Evolutionary conservation across 2,113 vertebrate genomes (phyloP).

Genomic region (Poecile atricapillus): DNA sequence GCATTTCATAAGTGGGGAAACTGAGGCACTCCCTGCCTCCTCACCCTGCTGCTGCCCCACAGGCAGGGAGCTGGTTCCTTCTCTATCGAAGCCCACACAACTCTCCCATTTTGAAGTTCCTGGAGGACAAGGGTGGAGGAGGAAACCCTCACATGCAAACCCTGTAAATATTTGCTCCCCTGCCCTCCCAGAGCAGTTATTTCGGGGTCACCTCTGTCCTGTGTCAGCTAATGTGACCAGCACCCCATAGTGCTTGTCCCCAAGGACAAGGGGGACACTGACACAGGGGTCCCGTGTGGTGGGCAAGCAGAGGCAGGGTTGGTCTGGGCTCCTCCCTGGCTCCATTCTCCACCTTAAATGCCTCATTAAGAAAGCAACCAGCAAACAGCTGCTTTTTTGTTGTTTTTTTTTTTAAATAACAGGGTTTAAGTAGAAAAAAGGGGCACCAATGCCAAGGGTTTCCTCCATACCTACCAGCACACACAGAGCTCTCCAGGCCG

Average conservation of each 20-base stretch:
- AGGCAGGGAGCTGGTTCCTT: background rate
- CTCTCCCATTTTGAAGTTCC: background rate
- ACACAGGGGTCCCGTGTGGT: background rate
- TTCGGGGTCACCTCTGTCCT: background rate
- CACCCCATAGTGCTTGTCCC: accelerated
- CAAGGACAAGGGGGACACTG: accelerated
- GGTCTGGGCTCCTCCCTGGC: background rate
- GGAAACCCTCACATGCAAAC: background rate
- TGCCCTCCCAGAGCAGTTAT: background rate
- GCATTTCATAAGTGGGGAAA: background rate
- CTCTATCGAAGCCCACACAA: background rate
- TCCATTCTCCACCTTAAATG: background rate
- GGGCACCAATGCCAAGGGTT: background rate
- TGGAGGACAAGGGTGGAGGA: background rate
- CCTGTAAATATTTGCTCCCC: background rate
- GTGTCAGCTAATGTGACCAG: accelerated
- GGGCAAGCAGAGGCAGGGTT: background rate
- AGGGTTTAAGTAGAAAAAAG: background rate
- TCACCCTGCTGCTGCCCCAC: background rate
- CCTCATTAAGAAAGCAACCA: background rate
- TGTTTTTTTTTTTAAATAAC: background rate
- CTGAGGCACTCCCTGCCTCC: background rate
- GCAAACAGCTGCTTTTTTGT: background rate
- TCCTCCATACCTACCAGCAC: background rate
- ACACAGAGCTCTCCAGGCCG: background rate